Conservation (phyloP, 1,140 invertebrate species). For the Euglossa dilemma region DNA sequence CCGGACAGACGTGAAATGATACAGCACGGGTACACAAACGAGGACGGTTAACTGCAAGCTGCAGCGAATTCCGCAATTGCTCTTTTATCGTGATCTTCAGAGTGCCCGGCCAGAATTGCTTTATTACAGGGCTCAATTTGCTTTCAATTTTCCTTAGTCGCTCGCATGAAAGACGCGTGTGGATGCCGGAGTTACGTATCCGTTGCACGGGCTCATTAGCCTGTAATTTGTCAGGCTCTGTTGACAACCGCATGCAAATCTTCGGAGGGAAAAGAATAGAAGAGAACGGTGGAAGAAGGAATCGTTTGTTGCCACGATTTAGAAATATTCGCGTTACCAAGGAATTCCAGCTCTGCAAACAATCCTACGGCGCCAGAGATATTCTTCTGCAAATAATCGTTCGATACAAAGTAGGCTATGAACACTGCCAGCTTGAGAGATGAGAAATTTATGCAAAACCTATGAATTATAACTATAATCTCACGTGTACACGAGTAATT, state of each 20-base stretch:
- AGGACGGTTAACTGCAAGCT: slow-evolving; percentile 60
- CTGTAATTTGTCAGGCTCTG: neutral
- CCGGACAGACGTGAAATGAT: slow-evolving; percentile 53
- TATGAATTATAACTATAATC: too few species aligned
- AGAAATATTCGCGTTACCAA: too few species aligned
- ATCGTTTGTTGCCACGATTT: too few species aligned
- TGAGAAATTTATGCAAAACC: too few species aligned
- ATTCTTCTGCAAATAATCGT: too few species aligned
- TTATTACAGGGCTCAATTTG: slow-evolving; percentile 64
- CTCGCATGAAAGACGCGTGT: neutral
- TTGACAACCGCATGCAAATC: neutral
- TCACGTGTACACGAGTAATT: too few species aligned
- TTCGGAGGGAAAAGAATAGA: neutral
- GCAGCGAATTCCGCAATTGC: slow-evolving; percentile 61
- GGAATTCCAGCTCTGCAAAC: too few species aligned
- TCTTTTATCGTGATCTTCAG: slow-evolving; percentile 64
- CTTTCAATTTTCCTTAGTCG: slow-evolving; percentile 57
- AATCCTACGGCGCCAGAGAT: too few species aligned
- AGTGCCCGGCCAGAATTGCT: slow-evolving; percentile 59
- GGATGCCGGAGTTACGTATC: neutral
- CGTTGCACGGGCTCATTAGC: slow-evolving; percentile 6
- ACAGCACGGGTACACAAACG: slow-evolving; percentile 45
- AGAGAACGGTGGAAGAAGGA: neutral
- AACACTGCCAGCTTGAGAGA: too few species aligned
- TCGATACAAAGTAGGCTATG: too few species aligned